Base-by-base conservation (phyloP, 2,113 vertebrate genomes). In the Dasyurus viverrinus region DNA sequence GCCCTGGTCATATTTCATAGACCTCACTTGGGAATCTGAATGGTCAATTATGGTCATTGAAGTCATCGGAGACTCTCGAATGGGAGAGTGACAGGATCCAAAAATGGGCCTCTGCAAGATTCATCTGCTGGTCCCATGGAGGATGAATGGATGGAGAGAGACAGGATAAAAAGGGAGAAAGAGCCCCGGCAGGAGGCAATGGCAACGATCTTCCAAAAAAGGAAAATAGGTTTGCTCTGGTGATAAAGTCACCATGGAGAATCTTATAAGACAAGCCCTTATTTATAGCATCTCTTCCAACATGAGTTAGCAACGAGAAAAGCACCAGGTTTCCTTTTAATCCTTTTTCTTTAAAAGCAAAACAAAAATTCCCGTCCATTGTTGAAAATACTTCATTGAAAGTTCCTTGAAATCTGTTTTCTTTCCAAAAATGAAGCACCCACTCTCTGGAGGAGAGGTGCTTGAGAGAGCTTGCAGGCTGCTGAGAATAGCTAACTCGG, bases 401-500 rank as follows among this genome's bases (percentile, higher is more conserved):
- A 52, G 54, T 94, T 25, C 94, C 68, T 52, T 92, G 50, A 93
- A 68, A 84, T 91, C 95, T 94, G 68, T 76, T 94, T 95, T 92
- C 55, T 97, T 89, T 9, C 90, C 90, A 76, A 95, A 97, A 97
- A 92, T 14, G 89, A 96, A 84, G 68, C 68, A 84, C 68, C 68
- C 68, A 42, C 68, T 42, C n/a, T 42, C 68, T 84, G 68, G 68
- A 84, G 68, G 68, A 90, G 46, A 55, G 54, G 2, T 91, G 52
- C 90, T 97, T 96, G 89, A 36, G 53, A 95, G 68, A 94, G 91
- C 52, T 92, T 96, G 93, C 94, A 50, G n/a, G 27, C 90, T 96
- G 90, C 96, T 93, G 93, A 93, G 96, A 97, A 96, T 93, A 95
- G 89, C 57, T 55, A 60, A 48, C 94, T 97, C 96, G 96, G 92